Evolutionary conservation across 2,113 vertebrate species (phyloP), one percentile per base, ranked within the genome.

Genomic region (Hyla sarda): DNA sequence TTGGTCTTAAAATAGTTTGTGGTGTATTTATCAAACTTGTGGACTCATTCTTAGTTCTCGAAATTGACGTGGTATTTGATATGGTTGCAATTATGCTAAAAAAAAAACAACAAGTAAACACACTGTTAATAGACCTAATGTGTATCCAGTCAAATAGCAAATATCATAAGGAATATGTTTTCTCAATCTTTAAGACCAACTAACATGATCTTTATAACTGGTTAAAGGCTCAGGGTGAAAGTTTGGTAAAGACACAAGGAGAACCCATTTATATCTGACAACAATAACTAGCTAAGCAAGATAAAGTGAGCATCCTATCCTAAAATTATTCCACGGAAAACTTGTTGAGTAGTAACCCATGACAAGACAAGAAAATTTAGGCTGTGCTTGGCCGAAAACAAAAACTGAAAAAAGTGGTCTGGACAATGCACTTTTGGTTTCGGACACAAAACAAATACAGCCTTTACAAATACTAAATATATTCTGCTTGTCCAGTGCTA

Each of bases 21-120:
- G 78, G 78, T 28, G 5, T 81, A 47, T 81, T 81, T 81, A 81
- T 81, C 78, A 62, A 81, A 81, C 77, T 65, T 62, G 23, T 41
- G n/a, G 37, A 62, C 17, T 45, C n/a, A 7, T 60, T 80, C 56
- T 25, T 45, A 80, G 41, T 2, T 45, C 60, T 80, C 45, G 34
- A 45, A 25, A 80, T 19, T 23, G 56, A 62, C 16, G 16, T 65
- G n/a, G 7, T 25, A 47, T 16, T 62, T 62, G 34, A 81, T 62
- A 81, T 41, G 67, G 67, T 41, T 41, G 11, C 67, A 71, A 23
- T 37, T 21, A 77, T 10, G 16, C 16, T 21, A 21, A 56, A 14
- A 54, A 16, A 54, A 21, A 56, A 14, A 54, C 14, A 54, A 32
- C 25, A 30, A 30, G 75, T 54, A 54, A 54, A 77, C 25, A 77